Percentiles rank a stretch among this genome's conserved stretches.
Evolutionary conservation across 2,888 invertebrate species (phyloP).

Genomic region (Dioctria linearis): DNA sequence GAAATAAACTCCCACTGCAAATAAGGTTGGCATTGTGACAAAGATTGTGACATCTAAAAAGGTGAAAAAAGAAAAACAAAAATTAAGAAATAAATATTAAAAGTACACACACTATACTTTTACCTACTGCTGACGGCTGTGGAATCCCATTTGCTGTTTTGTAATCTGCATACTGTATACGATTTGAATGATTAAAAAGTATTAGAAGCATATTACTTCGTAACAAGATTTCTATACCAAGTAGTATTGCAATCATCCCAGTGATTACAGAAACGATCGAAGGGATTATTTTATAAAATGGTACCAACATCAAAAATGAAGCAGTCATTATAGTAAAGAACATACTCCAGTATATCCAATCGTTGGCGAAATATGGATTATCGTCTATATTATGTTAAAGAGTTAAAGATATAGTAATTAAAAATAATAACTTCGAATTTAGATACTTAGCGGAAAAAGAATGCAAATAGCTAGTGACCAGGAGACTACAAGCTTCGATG

Average conservation of each 20-base stretch:
- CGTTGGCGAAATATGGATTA: neutral
- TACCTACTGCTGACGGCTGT: neutral
- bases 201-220: slow-evolving; percentile 9
- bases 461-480: slow-evolving; percentile 13
- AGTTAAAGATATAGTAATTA: neutral
- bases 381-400: neutral
- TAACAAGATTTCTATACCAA: neutral
- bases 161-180: neutral
- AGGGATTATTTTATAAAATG: neutral
- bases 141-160: neutral
- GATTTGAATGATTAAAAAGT: slow-evolving; percentile 3
- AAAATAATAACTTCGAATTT: neutral
- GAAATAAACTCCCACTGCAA: neutral
- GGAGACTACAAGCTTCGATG: slow-evolving; percentile 1
- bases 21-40: neutral
- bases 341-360: neutral
- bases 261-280: neutral
- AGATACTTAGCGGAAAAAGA: neutral
- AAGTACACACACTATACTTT: neutral
- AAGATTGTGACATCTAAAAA: neutral
- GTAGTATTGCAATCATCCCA: neutral
- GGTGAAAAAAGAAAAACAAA: too few relatives aligned
- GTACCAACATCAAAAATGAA: neutral
- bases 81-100: too few relatives aligned
- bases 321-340: neutral